Evolutionary conservation across 2,797 vertebrate species (phyloP), one percentile per base, ranked within the genome.

Genomic region (Hemibagrus guttatus): DNA sequence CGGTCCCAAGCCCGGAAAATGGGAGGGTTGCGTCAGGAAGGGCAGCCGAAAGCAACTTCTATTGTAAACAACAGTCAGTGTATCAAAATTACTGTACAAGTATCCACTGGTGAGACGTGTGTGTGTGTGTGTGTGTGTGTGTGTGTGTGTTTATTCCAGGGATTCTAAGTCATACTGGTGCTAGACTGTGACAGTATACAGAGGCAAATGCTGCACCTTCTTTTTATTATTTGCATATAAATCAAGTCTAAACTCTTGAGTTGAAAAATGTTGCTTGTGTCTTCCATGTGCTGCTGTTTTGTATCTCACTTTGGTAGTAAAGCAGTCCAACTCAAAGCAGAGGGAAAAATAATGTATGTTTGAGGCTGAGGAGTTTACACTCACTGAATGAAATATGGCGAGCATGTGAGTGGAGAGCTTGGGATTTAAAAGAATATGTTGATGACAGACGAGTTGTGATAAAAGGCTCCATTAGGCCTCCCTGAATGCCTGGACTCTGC

Each of bases 401-500:
- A 82, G 82, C 14, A 56, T 54, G 59, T 79, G 39, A 87, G 59
- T 66, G 59, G 35, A 81, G 76, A 54, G 72, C 56, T 58, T 59
- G 64, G 79, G 72, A 85, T 86, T 72, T 52, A 54, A 79, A 86
- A 59, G 16, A 85, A 85, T 26, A 58, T 86, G 85, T 83, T 83
- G 84, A 87, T 79, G 80, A 86, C 39, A 78, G 87, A 86, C 2
- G 52, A 26, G 46, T 39, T 12, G 21, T 86, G 52, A 81, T 86
- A 56, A 72, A 86, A 87, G 54, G 49, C 64, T 83, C 76, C 49
- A 66, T 90, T 78, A 81, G 85, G 78, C 64, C 79, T 85, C 39
- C 56, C 71, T 71, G 26, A 59, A 76, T 80, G 81, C 31, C 31
- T 61, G 26, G 56, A 19, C 28, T 72, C 49, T 23, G 81, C 71